Percentiles rank a stretch among this genome's conserved stretches.
Evolutionary conservation across 92 coral and sea anemone species (phyloP).

Genomic region (Epizoanthus rinbou): DNA sequence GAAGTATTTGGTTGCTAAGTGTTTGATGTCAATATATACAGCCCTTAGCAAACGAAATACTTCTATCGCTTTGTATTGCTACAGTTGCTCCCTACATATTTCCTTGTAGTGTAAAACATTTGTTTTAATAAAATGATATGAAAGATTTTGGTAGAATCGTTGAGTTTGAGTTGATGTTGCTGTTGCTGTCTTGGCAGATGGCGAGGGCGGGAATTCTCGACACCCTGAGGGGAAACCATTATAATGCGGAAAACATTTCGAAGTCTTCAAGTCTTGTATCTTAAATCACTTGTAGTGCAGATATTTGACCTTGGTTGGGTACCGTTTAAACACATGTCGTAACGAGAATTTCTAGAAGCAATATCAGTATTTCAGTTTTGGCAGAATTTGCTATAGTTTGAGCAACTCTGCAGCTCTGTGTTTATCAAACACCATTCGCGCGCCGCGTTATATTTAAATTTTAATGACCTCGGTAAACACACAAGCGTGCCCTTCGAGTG

Average conservation of each 20-base stretch:
- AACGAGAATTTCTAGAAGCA: not conserved
- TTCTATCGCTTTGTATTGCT: slow-evolving; percentile 27
- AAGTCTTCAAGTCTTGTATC: not conserved
- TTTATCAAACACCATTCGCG: slow-evolving; percentile 41
- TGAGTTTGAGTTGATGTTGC: slow-evolving; percentile 15
- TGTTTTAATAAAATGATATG: slow-evolving; percentile 85
- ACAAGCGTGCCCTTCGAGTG: slow-evolving; percentile 45
- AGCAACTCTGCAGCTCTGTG: slow-evolving; percentile 19
- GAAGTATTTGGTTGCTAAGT: slow-evolving; percentile 44
- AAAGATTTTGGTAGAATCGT: slow-evolving; percentile 62
- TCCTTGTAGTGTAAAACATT: slow-evolving; percentile 62
- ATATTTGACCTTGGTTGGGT: slow-evolving; percentile 15
- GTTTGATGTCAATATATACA: not conserved
- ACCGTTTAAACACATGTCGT: not conserved
- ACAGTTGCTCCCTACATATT: not conserved
- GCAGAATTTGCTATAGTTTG: not conserved
- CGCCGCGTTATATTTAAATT: slow-evolving; percentile 70
- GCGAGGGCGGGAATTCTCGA: slow-evolving; percentile 31
- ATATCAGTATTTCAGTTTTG: not conserved
- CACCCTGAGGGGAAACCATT: slow-evolving; percentile 25
- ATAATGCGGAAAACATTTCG: slow-evolving; percentile 14
- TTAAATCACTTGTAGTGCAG: not conserved
- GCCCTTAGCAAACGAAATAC: slow-evolving; percentile 37
- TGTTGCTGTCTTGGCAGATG: slow-evolving; percentile 24
- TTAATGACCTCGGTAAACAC: slow-evolving; percentile 88